A percentile compares a stretch with the other conserved stretches of the same genome.
These are phyloP conservation scores for Sisor rabdophorus DNA, from an alignment of 2,113 vertebrate species.

Conservation along the genomic window DNA sequence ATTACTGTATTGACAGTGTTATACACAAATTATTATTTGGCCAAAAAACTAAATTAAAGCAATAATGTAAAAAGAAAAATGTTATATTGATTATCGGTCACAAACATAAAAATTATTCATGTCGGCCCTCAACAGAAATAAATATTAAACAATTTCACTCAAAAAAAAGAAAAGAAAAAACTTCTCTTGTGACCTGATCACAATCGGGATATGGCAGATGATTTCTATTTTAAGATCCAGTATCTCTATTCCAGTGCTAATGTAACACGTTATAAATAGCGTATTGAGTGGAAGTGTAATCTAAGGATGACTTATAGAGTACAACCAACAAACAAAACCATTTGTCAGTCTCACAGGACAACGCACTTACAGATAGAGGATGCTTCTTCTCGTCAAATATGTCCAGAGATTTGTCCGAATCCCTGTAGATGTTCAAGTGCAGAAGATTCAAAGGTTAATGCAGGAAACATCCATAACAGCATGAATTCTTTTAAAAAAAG, in stretches of 20 bases:
- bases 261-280: neutral
- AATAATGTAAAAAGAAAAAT: too few species aligned
- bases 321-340: neutral
- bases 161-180: neutral
- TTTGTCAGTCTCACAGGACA: neutral
- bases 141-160: neutral
- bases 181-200: neutral
- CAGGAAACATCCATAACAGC: neutral
- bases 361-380: slow-evolving; percentile 83
- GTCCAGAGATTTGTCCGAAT: slow-evolving; percentile 89
- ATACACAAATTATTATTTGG: too few species aligned
- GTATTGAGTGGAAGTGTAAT: neutral
- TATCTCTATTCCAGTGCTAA: neutral
- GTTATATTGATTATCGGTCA: too few species aligned
- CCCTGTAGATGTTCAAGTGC: slow-evolving; percentile 69
- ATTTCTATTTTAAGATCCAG: neutral
- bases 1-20: too few species aligned
- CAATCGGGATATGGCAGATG: neutral
- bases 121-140: too few species aligned
- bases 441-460: neutral
- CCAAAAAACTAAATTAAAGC: too few species aligned
- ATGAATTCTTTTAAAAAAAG: neutral
- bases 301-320: neutral
- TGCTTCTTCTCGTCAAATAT: slow-evolving; percentile 99
- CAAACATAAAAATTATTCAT: too few species aligned